Evolutionary conservation across 2,113 vertebrate genomes (phyloP), one percentile per base, ranked within the genome.

Genomic region (Philantomba maxwellii): DNA sequence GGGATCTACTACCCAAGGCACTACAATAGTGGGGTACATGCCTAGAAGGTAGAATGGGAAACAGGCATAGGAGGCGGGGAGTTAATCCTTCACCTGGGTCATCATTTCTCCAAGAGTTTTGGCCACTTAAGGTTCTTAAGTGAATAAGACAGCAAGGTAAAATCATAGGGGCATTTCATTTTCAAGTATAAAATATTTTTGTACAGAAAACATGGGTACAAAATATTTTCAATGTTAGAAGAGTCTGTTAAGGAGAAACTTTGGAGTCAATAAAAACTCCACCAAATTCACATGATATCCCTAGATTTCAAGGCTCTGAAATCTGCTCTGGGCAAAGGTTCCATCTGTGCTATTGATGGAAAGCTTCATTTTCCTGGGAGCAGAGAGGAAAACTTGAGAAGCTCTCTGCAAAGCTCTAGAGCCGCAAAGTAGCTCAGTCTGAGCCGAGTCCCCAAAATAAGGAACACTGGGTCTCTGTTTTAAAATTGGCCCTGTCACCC

Each of bases 391-490:
- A 89, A 85, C 53, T 77, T 87, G 89, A 97, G 88, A 97, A 94
- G 83, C 6, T 90, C 62, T 81, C 81, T 66, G 64, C 85, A 70
- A 93, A 94, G 70, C 58, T 92, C 77, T 60, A 7, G 88, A 89
- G 94, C 82, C 55, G 87, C 73, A 94, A 87, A 97, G 47, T n/a
- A 66, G 47, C 78, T 97, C 90, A 81, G 82, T 87, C 9, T 96
- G 94, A 97, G 86, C 83, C 70, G 43, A 91, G 88, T 96, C 89
- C 78, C 87, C 94, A 86, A 93, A 97, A 80, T n/a, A 92, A 91
- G 87, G 57, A 97, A 98, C 95, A 98, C 84, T 97, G 62, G 70
- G 36, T 55, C 84, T 98, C 96, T 98, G 97, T 98, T 91, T 97
- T 25, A 78, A 97, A 97, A 95, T 92, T 98, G 97, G 93, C 89